Base-by-base conservation (phyloP, 2,113 vertebrate genomes). In the Pelobates fuscus region DNA sequence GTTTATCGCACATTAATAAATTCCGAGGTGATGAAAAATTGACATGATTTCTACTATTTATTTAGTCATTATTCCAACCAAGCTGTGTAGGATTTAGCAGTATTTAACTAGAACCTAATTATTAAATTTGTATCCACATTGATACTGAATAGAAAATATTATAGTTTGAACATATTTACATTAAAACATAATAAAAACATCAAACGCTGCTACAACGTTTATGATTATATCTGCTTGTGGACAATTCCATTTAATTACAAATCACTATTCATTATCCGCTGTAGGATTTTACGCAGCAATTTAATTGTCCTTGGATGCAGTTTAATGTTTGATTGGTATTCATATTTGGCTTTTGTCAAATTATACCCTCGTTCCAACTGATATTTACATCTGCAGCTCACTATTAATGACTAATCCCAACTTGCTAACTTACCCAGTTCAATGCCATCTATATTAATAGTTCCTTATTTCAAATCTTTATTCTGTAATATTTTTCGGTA, bases 331-430 rank as follows among this genome's bases (percentile, higher is more conserved):
- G 37, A 37, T 63, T 63, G 60, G 26, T 64, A 73, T 55, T 73
- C 49, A 64, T 32, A 73, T 73, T 73, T 73, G 21, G 27, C 25
- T 73, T 71, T 27, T 73, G 61, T 65, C 27, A 65, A 73, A 55
- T 20, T 5, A 25, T 41, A 37, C 60, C 49, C 44, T 24, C 18
- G 32, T 27, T 32, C 60, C 71, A 49, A 17, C 49, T 20, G 15
- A 41, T 41, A 64, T 64, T 73, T 55, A 24, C 24, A 73, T 65
- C 23, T 29, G 44, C 49, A 18, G 62, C 20, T 65, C 52, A 55
- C 37, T 64, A 64, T n/a, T 26, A 41, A 55, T 57, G 46, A 55
- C 30, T 32, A 54, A 27, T 68, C 32, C 10, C 32, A 37, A 37
- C 32, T 37, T 37, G 32, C 10, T 37, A 37, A 37, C 32, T 10